Base-by-base conservation (phyloP, 2,797 vertebrate species). In the Anguilla obscura region DNA sequence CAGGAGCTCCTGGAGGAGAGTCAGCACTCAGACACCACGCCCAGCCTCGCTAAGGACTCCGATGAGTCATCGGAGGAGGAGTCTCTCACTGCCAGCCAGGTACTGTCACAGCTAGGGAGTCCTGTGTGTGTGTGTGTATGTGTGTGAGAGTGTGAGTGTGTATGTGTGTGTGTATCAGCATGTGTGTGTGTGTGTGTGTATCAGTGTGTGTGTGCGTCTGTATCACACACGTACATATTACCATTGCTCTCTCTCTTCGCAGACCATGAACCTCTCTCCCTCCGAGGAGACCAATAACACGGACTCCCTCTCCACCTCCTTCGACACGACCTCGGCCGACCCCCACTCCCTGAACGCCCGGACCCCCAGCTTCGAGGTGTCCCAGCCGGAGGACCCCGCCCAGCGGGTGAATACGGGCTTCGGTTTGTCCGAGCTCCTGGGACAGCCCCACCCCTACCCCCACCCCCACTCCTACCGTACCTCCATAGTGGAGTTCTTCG, bases 51-150 rank as follows among this genome's bases (percentile, higher is more conserved):
- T 87, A 97, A 96, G 88, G 98, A 99, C 91, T 98, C 98, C 0
- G 98, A 99, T 84, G 98, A 99, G 91, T 99, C 99, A 24, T 99
- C 98, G 0, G 96, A 97, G 92, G 98, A 99, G 94, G 98, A 99
- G 89, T 98, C 97, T 36, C 96, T 98, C 88, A 97, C 98, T 24
- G 96, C 98, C 74, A 99, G 98, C 95, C 98, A 98, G 93, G 98
- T 98, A 93, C 95, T 99, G 86, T 98, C 98, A 88, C 96, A 97
- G 88, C 94, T 96, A 0, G 96, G 96, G 92, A 93, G 87, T 85
- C 24, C 45, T 66, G 27, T 80, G 33, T 14, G 54, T 50, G 54
- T 50, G 86, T n/a, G 12, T 52, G 3, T 7, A 14, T 6, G 45
- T 82, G 18, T 82, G 40, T 82, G 50, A 1, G 36, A 1, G 16